Base-by-base conservation (phyloP, 2,888 invertebrate species). In the Meganola albula region DNA sequence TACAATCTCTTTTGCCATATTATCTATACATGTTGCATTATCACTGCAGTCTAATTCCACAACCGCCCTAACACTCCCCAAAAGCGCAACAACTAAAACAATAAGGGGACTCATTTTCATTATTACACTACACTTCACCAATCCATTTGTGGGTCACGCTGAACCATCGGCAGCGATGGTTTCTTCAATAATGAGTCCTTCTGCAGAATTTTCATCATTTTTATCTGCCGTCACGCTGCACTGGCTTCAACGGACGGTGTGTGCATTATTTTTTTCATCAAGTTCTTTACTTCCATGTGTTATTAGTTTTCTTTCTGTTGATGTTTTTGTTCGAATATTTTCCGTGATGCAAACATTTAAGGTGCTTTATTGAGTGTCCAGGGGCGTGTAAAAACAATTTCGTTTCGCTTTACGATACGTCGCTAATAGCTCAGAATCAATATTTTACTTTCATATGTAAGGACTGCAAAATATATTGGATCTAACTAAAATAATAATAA, bases 11-110 rank as follows among this genome's bases (percentile, higher is more conserved):
- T 66, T 79, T 10, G 87, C 78, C 57, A 90, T 64, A 18, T 72
- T 53, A 34, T 88, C 82, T 20, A 90, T 77, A 52, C 90, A 90
- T 40, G 88, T 89, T 16, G 89, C 88, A 67, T 90, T 90, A 55
- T 90, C 89, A 64, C 87, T 87, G 71, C 90, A 90, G 52, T 68
- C 75, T 13, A 87, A 51, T 52, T 85, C 78, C 37, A 82, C 70
- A 27, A 74, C 66, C 35, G 74, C 72, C 31, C 56, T 54, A 42
- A 65, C 73, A 35, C 70, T 68, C 30, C 74, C 72, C 46, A 77
- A 55, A 43, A 77, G 49, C 53, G 74, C 52, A 51, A 74, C 72
- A 43, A 83, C 47, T 39, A 85, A 50, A 51, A 68, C 63, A 55
- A 71, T 63, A 44, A 78, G 54, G 51, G 71, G 70, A 73, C 75